phyloP scores from a whole-genome alignment of 1,140 invertebrate genomes.

The Cotesia glomerata region DNA sequence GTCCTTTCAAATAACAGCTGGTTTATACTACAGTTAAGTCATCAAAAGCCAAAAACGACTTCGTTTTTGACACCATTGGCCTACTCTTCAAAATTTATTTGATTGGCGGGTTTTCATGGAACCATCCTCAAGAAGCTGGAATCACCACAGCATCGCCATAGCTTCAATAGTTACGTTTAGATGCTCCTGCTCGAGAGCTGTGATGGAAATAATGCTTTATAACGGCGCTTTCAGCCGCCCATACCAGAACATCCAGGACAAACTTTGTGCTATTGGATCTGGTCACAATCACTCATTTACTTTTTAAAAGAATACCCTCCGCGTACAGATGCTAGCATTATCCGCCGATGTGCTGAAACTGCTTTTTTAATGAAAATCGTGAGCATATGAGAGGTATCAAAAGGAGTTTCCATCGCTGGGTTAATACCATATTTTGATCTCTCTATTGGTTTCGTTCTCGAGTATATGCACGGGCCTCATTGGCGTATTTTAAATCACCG shows the following conservation, averaged over 20 bases:
- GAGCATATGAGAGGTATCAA: no score
- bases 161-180: conserved; percentile 22
- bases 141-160: conserved; percentile 1
- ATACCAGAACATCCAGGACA: conserved; percentile 22
- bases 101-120: conserved; percentile 3
- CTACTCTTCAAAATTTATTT: conserved; percentile 2
- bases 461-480: not conserved
- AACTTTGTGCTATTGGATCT: not conserved
- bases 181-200: conserved; percentile 18
- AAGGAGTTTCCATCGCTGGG: no score
- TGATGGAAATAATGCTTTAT: conserved; percentile 21
- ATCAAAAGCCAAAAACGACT: conserved; percentile 16
- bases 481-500: not conserved
- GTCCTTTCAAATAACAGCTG: conserved; percentile 25
- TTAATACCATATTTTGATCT: no score
- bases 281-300: conserved; percentile 3
- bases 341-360: no score
- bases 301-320: not conserved
- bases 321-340: not conserved
- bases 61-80: conserved; percentile 23
- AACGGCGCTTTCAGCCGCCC: conserved; percentile 19
- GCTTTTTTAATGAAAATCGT: no score
- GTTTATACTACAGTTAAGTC: conserved; percentile 19
- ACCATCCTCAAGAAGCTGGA: not conserved
- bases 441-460: no score